Percentiles rank a stretch among this genome's conserved stretches.
Conservation (phyloP, 2,113 vertebrate species). For the Galemys pyrenaicus region DNA sequence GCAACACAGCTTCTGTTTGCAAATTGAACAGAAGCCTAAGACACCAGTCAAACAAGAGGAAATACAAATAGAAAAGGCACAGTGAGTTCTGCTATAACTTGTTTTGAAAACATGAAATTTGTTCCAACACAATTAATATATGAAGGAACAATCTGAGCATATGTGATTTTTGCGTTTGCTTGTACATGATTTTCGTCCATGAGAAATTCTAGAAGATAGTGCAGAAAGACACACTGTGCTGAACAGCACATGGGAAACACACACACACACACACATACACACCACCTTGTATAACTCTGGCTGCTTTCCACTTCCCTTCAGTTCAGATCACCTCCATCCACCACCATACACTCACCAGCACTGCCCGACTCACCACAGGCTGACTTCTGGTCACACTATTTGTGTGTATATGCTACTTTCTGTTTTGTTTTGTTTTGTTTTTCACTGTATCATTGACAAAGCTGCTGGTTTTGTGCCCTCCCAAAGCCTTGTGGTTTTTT, state of each 20-base stretch:
- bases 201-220: neutral
- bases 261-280: neutral
- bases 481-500: neutral
- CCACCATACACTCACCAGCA: neutral
- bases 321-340: neutral
- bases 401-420: neutral
- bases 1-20: constrained; percentile 23
- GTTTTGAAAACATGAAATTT: constrained; percentile 64
- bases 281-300: neutral
- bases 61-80: constrained; percentile 57
- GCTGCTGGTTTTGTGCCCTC: neutral
- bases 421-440: neutral
- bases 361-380: neutral
- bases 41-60: constrained; percentile 10
- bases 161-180: neutral
- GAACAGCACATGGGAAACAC: rapidly evolving
- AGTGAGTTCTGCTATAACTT: constrained; percentile 40
- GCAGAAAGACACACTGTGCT: neutral
- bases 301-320: no score
- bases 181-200: neutral
- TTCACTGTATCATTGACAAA: neutral
- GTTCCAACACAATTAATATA: neutral
- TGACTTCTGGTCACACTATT: neutral
- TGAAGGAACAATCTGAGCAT: neutral
- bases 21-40: constrained; percentile 50